Evolutionary conservation across 2,797 vertebrate species (phyloP).

Genomic region (Chloroceryle amazona): DNA sequence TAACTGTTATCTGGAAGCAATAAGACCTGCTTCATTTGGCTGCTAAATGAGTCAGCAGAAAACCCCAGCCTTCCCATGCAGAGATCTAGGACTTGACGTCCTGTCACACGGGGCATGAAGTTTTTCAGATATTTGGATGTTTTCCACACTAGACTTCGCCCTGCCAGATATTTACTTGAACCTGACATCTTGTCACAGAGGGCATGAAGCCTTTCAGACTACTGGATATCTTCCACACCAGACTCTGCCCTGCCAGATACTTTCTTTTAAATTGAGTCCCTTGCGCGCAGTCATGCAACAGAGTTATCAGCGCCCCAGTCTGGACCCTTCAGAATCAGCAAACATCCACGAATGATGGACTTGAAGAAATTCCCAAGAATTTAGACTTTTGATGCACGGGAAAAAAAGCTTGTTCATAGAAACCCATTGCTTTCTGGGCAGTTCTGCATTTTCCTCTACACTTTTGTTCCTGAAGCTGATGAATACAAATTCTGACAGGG

Average conservation of each 20-base stretch:
- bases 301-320: slow-evolving; percentile 40
- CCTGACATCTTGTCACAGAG: slow-evolving; percentile 72
- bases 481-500: not conserved
- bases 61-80: not conserved
- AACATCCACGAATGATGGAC: slow-evolving; percentile 35
- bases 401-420: not conserved
- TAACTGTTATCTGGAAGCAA: not conserved
- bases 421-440: not conserved
- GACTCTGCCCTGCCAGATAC: slow-evolving; percentile 60
- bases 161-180: slow-evolving; percentile 69
- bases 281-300: slow-evolving; percentile 42
- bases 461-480: not conserved
- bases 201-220: slow-evolving; percentile 71
- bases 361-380: slow-evolving; percentile 59
- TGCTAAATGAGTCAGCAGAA: slow-evolving; percentile 30
- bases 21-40: slow-evolving; percentile 6
- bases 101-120: slow-evolving; percentile 47
- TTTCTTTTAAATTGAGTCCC: slow-evolving; percentile 71
- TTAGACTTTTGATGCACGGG: slow-evolving; percentile 4
- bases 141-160: slow-evolving; percentile 54
- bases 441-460: not conserved
- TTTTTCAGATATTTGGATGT: slow-evolving; percentile 63
- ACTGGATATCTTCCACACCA: slow-evolving; percentile 69
- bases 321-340: slow-evolving; percentile 55
- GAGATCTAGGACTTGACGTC: slow-evolving; percentile 47